These are phyloP conservation scores for Hirtodrosophila histrioides DNA, from an alignment of 2,888 invertebrate species.

Conservation along the genomic window DNA sequence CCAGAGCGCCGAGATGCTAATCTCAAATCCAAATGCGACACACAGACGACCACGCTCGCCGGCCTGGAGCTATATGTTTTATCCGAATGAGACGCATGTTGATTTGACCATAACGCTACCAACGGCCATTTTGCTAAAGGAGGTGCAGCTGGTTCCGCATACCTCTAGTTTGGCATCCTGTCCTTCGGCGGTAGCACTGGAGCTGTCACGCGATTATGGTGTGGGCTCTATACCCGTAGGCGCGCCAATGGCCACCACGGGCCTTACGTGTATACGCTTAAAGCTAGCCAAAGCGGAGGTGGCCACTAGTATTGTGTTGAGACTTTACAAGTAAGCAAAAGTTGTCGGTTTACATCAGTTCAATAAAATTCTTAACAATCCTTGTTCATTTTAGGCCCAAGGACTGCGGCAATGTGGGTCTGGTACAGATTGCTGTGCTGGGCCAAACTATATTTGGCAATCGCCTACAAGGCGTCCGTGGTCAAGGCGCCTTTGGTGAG, in stretches of 20 bases:
- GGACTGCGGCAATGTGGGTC: conserved; percentile 94
- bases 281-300: conserved; percentile 93
- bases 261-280: conserved; percentile 93
- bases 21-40: conserved; percentile 91
- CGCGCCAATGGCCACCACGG: conserved; percentile 93
- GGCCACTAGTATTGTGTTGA: conserved; percentile 91
- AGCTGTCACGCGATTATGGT: conserved; percentile 92
- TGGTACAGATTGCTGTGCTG: conserved; percentile 93
- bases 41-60: conserved; percentile 94
- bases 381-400: conserved; percentile 87
- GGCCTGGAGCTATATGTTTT: conserved; percentile 98
- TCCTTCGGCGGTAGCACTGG: conserved; percentile 94
- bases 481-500: conserved; percentile 55
- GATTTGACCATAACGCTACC: conserved; percentile 94
- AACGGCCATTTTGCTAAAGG: conserved; percentile 93
- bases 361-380: neutral
- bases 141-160: conserved; percentile 94
- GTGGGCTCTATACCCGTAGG: conserved; percentile 92
- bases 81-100: conserved; percentile 94
- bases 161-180: conserved; percentile 93
- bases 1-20: conserved; percentile 94
- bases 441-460: conserved; percentile 93
- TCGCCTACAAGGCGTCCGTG: conserved; percentile 61
- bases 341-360: neutral
- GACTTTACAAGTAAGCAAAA: conserved; percentile 81